phyloP scores from a whole-genome alignment of 2,888 invertebrate genomes.

The Corbicula japonica region DNA sequence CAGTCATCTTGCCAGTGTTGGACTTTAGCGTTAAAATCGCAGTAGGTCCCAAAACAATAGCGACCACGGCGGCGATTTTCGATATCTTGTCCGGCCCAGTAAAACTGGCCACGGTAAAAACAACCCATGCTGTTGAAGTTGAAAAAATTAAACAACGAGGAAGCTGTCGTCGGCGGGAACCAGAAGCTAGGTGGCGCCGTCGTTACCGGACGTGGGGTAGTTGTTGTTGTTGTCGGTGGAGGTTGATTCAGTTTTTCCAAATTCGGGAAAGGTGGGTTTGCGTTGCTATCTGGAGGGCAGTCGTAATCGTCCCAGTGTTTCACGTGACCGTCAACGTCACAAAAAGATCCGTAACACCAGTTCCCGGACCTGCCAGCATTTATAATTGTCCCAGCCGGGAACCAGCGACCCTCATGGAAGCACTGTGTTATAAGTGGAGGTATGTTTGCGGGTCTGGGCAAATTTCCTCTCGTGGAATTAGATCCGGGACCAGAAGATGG shows the following conservation, averaged over 20 bases:
- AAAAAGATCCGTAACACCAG: conserved; percentile 61
- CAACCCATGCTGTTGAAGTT: conserved; percentile 40
- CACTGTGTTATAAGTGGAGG: conserved; percentile 40
- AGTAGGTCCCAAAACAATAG: conserved; percentile 52
- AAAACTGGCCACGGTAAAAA: conserved; percentile 46
- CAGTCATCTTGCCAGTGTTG: conserved; percentile 55
- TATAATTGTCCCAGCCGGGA: conserved; percentile 50
- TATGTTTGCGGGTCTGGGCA: neutral
- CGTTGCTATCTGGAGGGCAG: conserved; percentile 34
- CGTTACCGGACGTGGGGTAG: neutral
- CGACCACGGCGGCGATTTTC: conserved; percentile 27
- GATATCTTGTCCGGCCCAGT: conserved; percentile 57
- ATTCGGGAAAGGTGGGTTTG: conserved; percentile 36
- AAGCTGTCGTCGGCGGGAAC: conserved; percentile 22
- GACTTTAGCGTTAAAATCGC: conserved; percentile 56
- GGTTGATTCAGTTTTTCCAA: conserved; percentile 6
- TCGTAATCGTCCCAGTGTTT: conserved; percentile 59
- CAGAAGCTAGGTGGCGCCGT: conserved; percentile 13
- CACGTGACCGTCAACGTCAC: conserved; percentile 43
- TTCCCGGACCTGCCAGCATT: conserved; percentile 42
- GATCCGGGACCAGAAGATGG: neutral
- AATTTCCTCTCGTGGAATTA: neutral
- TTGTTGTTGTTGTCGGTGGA: conserved; percentile 2
- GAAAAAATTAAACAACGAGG: neutral
- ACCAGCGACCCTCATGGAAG: conserved; percentile 52